Evolutionary conservation across 2,113 vertebrate genomes (phyloP), one percentile per base, ranked within the genome.

Genomic region (Vulpes vulpes): DNA sequence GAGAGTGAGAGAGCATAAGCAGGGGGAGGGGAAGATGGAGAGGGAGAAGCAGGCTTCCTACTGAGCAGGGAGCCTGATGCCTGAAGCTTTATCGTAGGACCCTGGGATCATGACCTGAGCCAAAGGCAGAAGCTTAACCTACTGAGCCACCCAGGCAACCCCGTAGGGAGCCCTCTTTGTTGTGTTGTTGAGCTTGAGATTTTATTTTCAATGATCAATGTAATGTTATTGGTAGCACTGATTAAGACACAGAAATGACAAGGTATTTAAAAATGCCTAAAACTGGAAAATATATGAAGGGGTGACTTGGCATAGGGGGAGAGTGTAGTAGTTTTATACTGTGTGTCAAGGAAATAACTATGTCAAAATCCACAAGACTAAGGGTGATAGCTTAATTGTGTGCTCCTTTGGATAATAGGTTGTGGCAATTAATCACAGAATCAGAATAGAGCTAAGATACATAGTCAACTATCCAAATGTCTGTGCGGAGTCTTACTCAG

Each of bases 181-280:
- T 32, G 11, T 67, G 0, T 79, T 82, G 27, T 32, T 62, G 60
- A 79, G 30, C 25, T 80, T 89, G n/a, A 90, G 60, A 78, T 88
- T 96, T 81, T 83, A 74, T 93, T 78, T 96, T 91, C 51, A 69
- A 0, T 91, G 85, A 35, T 79, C n/a, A 79, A 38, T 90, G 11
- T 64, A 60, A n/a, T 83, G 27, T 93, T 51, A 53, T 83, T 78
- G 32, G 32, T 89, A 88, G 49, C n/a, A 25, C 35, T 80, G 62
- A 19, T 51, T 64, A 55, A 93, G 89, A 74, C 49, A 64, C 69
- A 95, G 38, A 80, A 89, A 3, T 25, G 53, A 80, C 65, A 86
- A 76, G 20, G 8, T 49, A 43, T 67, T 89, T 8, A 17, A 93
- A 87, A 60, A 43, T 89, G 71, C 35, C 16, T 57, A 23, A 53